Evolutionary conservation across 2,113 vertebrate species (phyloP).

Genomic region (Tupaia chinensis): DNA sequence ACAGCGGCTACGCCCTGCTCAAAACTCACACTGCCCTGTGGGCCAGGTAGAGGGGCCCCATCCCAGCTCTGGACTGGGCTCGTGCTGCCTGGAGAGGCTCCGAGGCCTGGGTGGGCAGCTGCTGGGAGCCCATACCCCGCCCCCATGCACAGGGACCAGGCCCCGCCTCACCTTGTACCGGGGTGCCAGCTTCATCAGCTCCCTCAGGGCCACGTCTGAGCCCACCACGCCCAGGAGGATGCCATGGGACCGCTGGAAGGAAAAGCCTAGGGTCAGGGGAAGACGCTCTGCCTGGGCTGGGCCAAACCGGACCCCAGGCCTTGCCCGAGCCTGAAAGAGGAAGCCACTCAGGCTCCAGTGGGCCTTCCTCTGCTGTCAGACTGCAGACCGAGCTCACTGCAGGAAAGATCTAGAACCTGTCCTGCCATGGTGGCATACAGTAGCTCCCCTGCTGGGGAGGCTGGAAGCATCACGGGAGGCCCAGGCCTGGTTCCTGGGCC

Average conservation of each 20-base stretch:
- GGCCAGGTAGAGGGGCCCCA: fast-evolving
- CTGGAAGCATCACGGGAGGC: no score
- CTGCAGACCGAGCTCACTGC: not conserved
- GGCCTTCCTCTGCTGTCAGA: not conserved
- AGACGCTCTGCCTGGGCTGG: fast-evolving
- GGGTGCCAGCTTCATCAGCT: constrained; percentile 95
- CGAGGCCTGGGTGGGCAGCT: not conserved
- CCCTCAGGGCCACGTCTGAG: constrained; percentile 95
- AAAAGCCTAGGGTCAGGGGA: not conserved
- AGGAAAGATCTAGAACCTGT: constrained; percentile 9
- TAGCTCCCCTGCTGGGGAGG: no score
- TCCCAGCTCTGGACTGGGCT: not conserved
- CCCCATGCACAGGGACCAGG: not conserved
- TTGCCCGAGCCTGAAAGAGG: not conserved
- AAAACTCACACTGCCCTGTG: not conserved
- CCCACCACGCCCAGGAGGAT: constrained; percentile 97
- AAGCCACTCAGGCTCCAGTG: not conserved
- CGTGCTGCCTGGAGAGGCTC: not conserved
- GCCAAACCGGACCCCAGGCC: not conserved
- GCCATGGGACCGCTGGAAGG: constrained; percentile 93
- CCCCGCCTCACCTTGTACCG: constrained; percentile 92
- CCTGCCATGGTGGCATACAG: no score
- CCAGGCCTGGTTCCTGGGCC: no score
- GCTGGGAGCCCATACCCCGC: not conserved
- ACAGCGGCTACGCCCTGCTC: not conserved